A percentile compares a stretch with the other conserved stretches of the same genome.
Conservation (phyloP, 2,888 invertebrate species). For the Caradrina kadenii region DNA sequence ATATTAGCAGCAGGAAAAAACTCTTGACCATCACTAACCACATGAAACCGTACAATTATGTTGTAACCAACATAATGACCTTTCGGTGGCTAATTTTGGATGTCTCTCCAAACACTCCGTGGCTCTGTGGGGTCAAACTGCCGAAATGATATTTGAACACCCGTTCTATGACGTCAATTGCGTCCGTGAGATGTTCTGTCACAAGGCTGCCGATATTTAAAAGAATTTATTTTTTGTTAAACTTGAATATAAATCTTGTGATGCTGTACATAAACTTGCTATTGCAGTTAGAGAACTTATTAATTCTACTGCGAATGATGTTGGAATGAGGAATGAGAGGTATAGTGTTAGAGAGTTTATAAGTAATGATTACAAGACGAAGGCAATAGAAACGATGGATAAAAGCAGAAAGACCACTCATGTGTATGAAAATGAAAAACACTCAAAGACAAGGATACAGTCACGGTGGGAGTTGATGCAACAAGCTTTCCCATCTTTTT, state of each 20-base stretch:
- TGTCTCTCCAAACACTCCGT: slow-evolving; percentile 50
- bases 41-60: slow-evolving; percentile 7
- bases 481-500: no score
- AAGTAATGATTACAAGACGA: not conserved
- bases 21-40: not conserved
- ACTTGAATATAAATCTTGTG: not conserved
- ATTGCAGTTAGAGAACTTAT: not conserved
- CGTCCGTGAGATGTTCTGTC: slow-evolving; percentile 69
- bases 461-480: no score
- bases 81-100: slow-evolving; percentile 50
- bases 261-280: not conserved
- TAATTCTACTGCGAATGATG: no score
- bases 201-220: slow-evolving; percentile 52
- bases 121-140: slow-evolving; percentile 53
- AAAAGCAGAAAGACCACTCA: no score
- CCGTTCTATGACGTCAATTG: slow-evolving; percentile 69
- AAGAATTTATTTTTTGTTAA: slow-evolving; percentile 22
- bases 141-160: slow-evolving; percentile 61
- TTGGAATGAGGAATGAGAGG: no score
- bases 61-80: slow-evolving; percentile 17
- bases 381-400: not conserved
- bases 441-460: no score
- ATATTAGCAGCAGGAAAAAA: not conserved
- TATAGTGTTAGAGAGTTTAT: no score
- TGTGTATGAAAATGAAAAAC: no score